Evolutionary conservation across 2,113 vertebrate genomes (phyloP).

Genomic region (Dendropsophus ebraccatus): DNA sequence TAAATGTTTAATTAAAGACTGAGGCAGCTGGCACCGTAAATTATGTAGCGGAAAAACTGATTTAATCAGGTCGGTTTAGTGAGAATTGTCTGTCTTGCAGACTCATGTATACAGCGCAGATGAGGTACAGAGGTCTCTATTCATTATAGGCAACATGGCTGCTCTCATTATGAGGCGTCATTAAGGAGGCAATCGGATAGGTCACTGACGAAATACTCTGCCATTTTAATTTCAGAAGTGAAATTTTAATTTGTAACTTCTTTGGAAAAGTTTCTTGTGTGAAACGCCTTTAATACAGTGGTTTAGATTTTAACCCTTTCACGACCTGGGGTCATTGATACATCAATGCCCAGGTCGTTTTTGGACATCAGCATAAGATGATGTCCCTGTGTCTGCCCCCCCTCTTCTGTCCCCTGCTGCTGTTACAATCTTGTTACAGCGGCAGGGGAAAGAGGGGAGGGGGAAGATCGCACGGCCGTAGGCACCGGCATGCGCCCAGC

Average conservation of each 20-base stretch:
- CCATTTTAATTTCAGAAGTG: slow-evolving; percentile 35
- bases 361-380: too few relatives aligned
- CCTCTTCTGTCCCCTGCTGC: too few relatives aligned
- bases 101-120: slow-evolving; percentile 46
- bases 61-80: slow-evolving; percentile 48
- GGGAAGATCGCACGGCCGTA: too few relatives aligned
- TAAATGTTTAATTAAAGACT: slow-evolving; percentile 47
- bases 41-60: slow-evolving; percentile 50
- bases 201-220: slow-evolving; percentile 28
- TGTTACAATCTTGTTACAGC: too few relatives aligned
- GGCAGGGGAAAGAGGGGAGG: too few relatives aligned
- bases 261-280: not conserved
- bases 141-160: slow-evolving; percentile 49
- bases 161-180: slow-evolving; percentile 45
- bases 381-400: too few relatives aligned
- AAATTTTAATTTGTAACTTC: slow-evolving; percentile 38
- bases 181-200: slow-evolving; percentile 26
- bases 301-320: too few relatives aligned
- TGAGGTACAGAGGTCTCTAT: slow-evolving; percentile 46
- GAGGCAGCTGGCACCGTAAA: slow-evolving; percentile 53
- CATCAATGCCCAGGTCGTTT: too few relatives aligned
- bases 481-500: too few relatives aligned
- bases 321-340: too few relatives aligned
- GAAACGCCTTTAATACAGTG: not conserved
- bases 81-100: slow-evolving; percentile 47